Percentiles rank a stretch among this genome's conserved stretches.
These are phyloP conservation scores for Apteryx mantelli DNA, from an alignment of 2,113 vertebrate genomes.

Conservation along the genomic window DNA sequence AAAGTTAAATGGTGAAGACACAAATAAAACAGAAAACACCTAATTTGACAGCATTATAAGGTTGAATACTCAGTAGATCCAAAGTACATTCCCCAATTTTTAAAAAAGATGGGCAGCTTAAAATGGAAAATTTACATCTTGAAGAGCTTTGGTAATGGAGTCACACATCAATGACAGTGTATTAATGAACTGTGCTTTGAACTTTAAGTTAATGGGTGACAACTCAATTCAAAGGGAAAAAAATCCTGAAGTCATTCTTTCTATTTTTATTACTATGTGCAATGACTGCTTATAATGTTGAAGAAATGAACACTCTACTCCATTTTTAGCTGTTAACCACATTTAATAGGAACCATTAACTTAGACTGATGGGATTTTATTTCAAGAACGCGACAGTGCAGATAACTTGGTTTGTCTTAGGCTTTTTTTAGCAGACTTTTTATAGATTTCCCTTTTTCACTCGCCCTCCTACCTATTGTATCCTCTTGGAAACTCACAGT, in stretches of 20 bases:
- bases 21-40: background rate
- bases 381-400: slow-evolving; percentile 1
- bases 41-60: background rate
- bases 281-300: slow-evolving; percentile 16
- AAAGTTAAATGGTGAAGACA: background rate
- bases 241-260: slow-evolving; percentile 15
- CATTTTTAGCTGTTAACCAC: slow-evolving; percentile 54
- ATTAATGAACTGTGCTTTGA: slow-evolving; percentile 53
- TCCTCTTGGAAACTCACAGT: background rate
- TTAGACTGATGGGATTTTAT: slow-evolving; percentile 42
- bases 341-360: slow-evolving; percentile 52
- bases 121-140: background rate
- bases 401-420: slow-evolving; percentile 26
- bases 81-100: background rate
- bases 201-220: slow-evolving; percentile 13
- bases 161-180: slow-evolving; percentile 19
- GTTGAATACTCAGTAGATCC: background rate
- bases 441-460: background rate
- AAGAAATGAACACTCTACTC: slow-evolving; percentile 38
- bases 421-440: slow-evolving; percentile 38
- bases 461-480: background rate
- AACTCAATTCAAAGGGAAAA: slow-evolving; percentile 32
- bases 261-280: slow-evolving; percentile 49
- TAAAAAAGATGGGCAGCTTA: background rate
- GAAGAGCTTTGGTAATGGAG: slow-evolving; percentile 24